Evolutionary conservation across 2,888 invertebrate genomes (phyloP).

Genomic region (Idaea aversata): DNA sequence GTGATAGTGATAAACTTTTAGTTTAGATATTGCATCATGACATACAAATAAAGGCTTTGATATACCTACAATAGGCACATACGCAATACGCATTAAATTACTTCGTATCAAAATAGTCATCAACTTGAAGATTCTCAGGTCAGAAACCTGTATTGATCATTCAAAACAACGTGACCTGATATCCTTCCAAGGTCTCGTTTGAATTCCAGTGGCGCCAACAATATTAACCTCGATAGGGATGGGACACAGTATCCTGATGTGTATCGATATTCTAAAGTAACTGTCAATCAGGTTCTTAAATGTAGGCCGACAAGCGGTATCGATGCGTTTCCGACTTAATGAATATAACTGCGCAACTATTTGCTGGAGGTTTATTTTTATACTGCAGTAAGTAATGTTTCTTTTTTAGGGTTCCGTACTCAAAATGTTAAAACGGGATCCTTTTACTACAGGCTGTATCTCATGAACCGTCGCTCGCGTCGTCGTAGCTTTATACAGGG

Average conservation of each 20-base stretch:
- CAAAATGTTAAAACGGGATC: too few relatives aligned
- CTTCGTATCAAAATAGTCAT: constrained; percentile 14
- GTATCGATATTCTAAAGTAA: constrained; percentile 7
- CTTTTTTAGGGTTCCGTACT: too few relatives aligned
- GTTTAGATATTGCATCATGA: too few relatives aligned
- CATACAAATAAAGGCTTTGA: too few relatives aligned
- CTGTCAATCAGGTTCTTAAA: constrained; percentile 24
- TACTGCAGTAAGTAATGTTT: too few relatives aligned
- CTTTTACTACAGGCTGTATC: too few relatives aligned
- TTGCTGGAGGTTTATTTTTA: constrained; percentile 13
- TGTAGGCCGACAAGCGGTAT: constrained; percentile 45
- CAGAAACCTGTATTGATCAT: constrained; percentile 23
- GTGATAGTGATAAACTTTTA: too few relatives aligned
- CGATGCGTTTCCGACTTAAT: constrained; percentile 38
- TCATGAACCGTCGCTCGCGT: too few relatives aligned
- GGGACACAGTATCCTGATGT: not conserved
- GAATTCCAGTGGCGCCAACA: constrained; percentile 16
- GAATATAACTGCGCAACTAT: constrained; percentile 14
- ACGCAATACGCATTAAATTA: constrained; percentile 11
- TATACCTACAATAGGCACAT: too few relatives aligned
- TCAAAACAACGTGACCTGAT: constrained; percentile 23
- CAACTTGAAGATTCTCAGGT: constrained; percentile 6
- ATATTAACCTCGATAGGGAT: constrained; percentile 16
- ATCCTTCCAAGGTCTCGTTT: constrained; percentile 19
- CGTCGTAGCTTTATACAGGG: too few relatives aligned